phyloP scores from a whole-genome alignment of 2,888 invertebrate species.

The Leptinotarsa peninsularis region DNA sequence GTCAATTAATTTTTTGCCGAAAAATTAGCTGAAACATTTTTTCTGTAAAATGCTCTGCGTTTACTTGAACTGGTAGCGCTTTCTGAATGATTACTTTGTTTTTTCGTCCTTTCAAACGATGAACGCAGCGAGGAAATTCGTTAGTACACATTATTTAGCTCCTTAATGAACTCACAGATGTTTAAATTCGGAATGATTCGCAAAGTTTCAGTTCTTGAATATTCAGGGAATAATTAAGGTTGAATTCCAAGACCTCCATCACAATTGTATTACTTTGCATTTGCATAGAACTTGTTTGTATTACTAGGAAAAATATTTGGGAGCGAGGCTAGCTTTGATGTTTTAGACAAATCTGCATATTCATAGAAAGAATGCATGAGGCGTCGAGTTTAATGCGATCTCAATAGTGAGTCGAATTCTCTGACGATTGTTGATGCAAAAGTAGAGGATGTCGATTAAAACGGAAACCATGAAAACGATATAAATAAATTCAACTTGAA shows the following conservation, averaged over 20 bases:
- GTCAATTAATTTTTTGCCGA: constrained; percentile 41
- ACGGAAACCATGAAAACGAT: background rate
- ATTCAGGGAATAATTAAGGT: constrained; percentile 40
- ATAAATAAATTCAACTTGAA: no score
- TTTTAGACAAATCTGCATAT: background rate
- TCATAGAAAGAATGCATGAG: constrained; percentile 26
- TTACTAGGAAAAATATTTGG: constrained; percentile 26
- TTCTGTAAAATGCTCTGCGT: constrained; percentile 38
- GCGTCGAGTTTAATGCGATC: constrained; percentile 33
- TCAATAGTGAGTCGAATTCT: constrained; percentile 16
- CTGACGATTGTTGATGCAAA: background rate
- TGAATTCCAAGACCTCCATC: constrained; percentile 40
- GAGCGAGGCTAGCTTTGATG: background rate
- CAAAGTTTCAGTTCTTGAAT: constrained; percentile 35
- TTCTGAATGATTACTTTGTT: constrained; percentile 33
- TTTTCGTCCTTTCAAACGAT: constrained; percentile 27
- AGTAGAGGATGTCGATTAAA: background rate
- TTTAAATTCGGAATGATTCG: constrained; percentile 40
- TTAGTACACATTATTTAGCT: constrained; percentile 44
- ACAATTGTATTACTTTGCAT: constrained; percentile 44
- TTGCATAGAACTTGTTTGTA: constrained; percentile 42
- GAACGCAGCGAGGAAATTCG: constrained; percentile 40
- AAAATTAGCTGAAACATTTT: constrained; percentile 31
- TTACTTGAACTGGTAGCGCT: constrained; percentile 30
- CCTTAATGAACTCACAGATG: constrained; percentile 40